Base-by-base conservation (phyloP, 1,140 invertebrate species). In the Megalopta genalis region DNA sequence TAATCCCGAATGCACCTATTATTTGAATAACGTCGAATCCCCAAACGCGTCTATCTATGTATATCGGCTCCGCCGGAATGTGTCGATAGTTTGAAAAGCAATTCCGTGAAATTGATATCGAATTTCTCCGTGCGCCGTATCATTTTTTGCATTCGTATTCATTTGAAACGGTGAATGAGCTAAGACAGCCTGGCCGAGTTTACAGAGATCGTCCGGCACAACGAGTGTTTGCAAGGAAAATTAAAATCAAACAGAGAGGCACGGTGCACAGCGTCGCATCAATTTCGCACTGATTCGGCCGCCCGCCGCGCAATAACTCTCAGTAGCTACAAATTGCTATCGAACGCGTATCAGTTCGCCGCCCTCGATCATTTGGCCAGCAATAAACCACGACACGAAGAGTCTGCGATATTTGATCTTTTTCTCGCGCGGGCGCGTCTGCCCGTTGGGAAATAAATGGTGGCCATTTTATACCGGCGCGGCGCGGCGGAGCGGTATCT, bases 211-310 rank as follows among this genome's bases (percentile, higher is more conserved):
- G 69, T 59, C 62, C 39, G 32, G 77, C 49, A 64, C 62, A 63
- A 76, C 66, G 66, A 73, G 73, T 80, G 75, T 86, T 77, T 69
- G 62, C 57, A 77, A 59, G 68, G 70, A 77, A 85, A 84, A 85
- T 84, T 84, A 84, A 85, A 85, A 85, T 80, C 82, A 85, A 85
- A 85, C 82, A 85, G 62, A 49, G 57, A 49, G 57, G 57, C 32
- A 62, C 82, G 64, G 57, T 37, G 27, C 52, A 37, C 64, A 65
- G 65, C 63, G 75, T 76, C 79, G 66, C 83, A 80, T 85, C 68
- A 66, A 79, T 79, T 79, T 65, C 77, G 70, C 46, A 52, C 77
- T 46, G 69, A 79, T 79, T 79, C 77, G 68, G 57, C 59, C 62
- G 62, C 49, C 67, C 75, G 57, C 10, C 4, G 57, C 75, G 68